These are phyloP conservation scores for Bombycilla garrulus DNA, from an alignment of 2,113 vertebrate genomes.

Conservation along the genomic window DNA sequence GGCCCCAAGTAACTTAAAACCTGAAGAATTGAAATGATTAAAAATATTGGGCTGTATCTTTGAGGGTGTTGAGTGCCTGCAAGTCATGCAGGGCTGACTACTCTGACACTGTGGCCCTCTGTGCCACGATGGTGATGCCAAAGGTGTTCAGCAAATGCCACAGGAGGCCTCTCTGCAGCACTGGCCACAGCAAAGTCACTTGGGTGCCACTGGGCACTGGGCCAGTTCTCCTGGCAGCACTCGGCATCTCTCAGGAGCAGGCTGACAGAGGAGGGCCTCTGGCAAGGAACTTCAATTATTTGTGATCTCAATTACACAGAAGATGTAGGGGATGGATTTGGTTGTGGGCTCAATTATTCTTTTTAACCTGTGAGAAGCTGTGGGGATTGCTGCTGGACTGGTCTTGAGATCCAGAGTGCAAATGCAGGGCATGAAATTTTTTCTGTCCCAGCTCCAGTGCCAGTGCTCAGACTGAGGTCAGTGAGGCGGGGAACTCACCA, in stretches of 20 bases:
- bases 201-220: background rate
- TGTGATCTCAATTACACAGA: background rate
- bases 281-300: background rate
- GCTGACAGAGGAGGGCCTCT: background rate
- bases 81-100: background rate
- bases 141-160: background rate
- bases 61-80: background rate
- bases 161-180: background rate
- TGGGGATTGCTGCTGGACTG: background rate
- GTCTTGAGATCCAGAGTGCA: background rate
- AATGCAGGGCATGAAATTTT: background rate
- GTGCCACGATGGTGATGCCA: background rate
- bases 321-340: background rate
- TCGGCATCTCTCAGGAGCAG: background rate
- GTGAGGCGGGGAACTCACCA: background rate
- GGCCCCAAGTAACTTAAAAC: conserved; percentile 60
- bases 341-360: background rate
- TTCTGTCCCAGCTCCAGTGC: background rate
- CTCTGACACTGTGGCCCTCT: background rate
- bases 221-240: background rate
- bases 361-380: background rate
- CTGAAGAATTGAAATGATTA: conserved; percentile 13
- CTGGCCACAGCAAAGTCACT: background rate
- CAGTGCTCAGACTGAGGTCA: background rate
- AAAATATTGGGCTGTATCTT: background rate